phyloP scores from a whole-genome alignment of 2,797 vertebrate genomes.

The Poeciliopsis presidionis region DNA sequence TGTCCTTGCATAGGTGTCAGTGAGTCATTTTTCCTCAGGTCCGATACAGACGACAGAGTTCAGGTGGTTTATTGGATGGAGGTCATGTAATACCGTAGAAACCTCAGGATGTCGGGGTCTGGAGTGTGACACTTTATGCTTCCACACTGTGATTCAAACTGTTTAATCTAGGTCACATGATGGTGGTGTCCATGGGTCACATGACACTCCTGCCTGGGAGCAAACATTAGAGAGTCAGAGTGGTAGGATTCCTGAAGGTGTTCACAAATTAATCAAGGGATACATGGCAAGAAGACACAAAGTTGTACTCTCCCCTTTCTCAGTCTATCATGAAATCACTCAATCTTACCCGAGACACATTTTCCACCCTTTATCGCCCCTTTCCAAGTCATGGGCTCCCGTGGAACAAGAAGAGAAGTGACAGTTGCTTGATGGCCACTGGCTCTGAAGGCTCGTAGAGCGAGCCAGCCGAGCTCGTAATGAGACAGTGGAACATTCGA shows the following conservation, averaged over 20 bases:
- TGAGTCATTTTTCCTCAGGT: constrained; percentile 27
- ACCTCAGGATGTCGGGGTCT: constrained; percentile 12
- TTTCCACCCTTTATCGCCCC: constrained; percentile 1
- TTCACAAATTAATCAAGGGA: constrained; percentile 4
- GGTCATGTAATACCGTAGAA: constrained; percentile 26
- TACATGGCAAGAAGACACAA: background rate
- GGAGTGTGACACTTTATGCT: constrained; percentile 12
- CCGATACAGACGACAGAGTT: constrained; percentile 17
- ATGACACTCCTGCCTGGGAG: constrained; percentile 31
- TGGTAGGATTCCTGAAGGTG: background rate
- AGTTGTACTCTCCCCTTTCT: constrained; percentile 8
- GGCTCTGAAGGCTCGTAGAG: constrained; percentile 50
- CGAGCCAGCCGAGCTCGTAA: constrained; percentile 54
- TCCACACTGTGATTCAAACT: constrained; percentile 30
- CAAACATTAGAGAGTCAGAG: constrained; percentile 2
- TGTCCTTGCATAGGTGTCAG: constrained; percentile 8
- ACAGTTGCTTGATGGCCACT: constrained; percentile 70
- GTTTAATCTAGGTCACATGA: constrained; percentile 51
- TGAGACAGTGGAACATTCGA: constrained; percentile 58
- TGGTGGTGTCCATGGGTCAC: constrained; percentile 32
- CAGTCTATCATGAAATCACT: constrained; percentile 28
- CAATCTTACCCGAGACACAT: constrained; percentile 22
- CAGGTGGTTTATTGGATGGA: constrained; percentile 7
- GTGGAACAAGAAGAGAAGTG: constrained; percentile 57
- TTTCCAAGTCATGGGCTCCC: constrained; percentile 18